phyloP scores from a whole-genome alignment of 2,888 invertebrate species.

The Ectobius pallidus region DNA sequence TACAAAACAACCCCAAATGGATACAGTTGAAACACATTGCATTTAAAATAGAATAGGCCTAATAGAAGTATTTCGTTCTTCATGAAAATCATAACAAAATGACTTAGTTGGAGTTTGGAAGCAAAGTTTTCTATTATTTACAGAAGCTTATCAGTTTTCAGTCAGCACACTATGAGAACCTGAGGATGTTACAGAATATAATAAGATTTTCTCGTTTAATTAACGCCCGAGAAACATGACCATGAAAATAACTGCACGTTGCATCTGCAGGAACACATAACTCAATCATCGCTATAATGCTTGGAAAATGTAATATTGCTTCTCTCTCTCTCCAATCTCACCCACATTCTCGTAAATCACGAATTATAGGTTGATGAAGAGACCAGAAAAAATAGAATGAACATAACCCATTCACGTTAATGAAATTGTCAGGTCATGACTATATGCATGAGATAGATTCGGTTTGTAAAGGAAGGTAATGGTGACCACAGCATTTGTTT shows the following conservation, averaged over 20 bases:
- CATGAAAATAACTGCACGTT: background rate
- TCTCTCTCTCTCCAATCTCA: conserved; percentile 29
- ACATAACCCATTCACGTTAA: background rate
- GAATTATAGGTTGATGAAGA: background rate
- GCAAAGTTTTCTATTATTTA: no score
- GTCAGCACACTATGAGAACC: no score
- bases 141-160: no score
- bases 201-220: conserved; percentile 7
- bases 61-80: no score
- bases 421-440: background rate
- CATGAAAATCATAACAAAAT: no score
- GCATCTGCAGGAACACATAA: background rate
- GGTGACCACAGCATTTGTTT: no score
- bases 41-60: no score
- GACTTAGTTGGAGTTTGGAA: no score
- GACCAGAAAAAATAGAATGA: background rate
- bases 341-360: conserved; percentile 20
- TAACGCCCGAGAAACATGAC: background rate
- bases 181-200: background rate
- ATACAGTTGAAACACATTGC: no score
- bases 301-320: background rate
- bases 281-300: conserved; percentile 9
- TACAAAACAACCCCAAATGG: no score
- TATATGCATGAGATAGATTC: background rate
- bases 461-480: no score